Percentiles rank a stretch among this genome's conserved stretches.
Evolutionary conservation across 2,797 vertebrate genomes (phyloP).

Genomic region (Falco concolor): DNA sequence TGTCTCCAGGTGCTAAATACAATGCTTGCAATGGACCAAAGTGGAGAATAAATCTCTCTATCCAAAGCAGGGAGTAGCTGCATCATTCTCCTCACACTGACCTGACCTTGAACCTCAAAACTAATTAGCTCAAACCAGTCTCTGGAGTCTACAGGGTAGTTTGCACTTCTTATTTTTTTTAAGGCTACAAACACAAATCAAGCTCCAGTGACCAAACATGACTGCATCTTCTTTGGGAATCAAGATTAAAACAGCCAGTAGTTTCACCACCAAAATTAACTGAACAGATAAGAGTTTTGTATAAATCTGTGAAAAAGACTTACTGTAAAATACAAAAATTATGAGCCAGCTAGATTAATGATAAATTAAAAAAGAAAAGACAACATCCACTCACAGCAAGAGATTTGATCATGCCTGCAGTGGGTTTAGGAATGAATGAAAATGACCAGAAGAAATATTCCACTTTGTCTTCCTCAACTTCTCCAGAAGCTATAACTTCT

Average conservation of each 20-base stretch:
- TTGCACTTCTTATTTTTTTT: neutral
- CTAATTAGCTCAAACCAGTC: neutral
- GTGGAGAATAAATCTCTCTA: neutral
- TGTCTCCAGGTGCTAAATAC: neutral
- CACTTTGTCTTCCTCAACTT: slow-evolving; percentile 76
- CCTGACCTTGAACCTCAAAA: neutral
- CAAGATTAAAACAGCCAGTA: neutral
- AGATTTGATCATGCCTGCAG: slow-evolving; percentile 72
- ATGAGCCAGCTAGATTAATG: neutral
- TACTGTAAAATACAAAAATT: neutral
- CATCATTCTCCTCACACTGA: neutral
- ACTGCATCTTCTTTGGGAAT: neutral
- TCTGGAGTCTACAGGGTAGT: neutral
- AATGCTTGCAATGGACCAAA: neutral
- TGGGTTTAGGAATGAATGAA: slow-evolving; percentile 78
- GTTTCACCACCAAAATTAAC: neutral
- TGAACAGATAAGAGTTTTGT: neutral
- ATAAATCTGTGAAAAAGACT: neutral
- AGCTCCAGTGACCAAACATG: neutral
- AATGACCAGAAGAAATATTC: slow-evolving; percentile 78
- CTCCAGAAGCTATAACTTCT: slow-evolving; percentile 73
- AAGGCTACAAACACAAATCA: neutral
- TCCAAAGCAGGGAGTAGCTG: neutral
- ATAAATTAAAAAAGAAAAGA: neutral
- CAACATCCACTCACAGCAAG: slow-evolving; percentile 74